Conservation (phyloP, 1,140 invertebrate genomes). For the Probaryconus sp. region DNA sequence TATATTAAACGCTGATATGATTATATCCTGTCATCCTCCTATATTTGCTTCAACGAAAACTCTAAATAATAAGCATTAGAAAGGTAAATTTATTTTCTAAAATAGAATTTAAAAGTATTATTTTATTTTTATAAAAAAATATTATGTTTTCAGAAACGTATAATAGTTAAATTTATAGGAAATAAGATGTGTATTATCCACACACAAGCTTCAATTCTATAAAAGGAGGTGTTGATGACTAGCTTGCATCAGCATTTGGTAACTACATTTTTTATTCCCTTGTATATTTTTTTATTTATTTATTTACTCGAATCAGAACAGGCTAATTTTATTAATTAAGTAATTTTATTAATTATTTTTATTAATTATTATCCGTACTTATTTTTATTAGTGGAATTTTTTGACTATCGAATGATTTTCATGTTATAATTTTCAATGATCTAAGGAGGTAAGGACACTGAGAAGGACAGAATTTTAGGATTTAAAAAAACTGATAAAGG, state of each 20-base stretch:
- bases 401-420: no score
- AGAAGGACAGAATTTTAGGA: no score
- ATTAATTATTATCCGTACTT: no score
- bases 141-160: slow-evolving; percentile 80
- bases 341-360: no score
- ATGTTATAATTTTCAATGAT: no score
- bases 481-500: no score
- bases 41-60: slow-evolving; percentile 91
- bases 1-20: slow-evolving; percentile 83
- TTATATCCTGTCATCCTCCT: slow-evolving; percentile 96
- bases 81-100: no score
- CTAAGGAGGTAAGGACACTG: no score
- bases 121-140: slow-evolving; percentile 13
- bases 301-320: no score
- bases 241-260: slow-evolving; percentile 88
- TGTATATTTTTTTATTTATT: no score
- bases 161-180: slow-evolving; percentile 88
- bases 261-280: no score
- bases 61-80: slow-evolving; percentile 83
- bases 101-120: neutral
- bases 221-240: slow-evolving; percentile 92
- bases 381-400: slow-evolving; percentile 29
- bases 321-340: no score
- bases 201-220: slow-evolving; percentile 94
- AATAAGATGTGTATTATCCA: slow-evolving; percentile 94